phyloP scores from a whole-genome alignment of 2,888 invertebrate genomes.

The Scaptomyza tumidula region DNA sequence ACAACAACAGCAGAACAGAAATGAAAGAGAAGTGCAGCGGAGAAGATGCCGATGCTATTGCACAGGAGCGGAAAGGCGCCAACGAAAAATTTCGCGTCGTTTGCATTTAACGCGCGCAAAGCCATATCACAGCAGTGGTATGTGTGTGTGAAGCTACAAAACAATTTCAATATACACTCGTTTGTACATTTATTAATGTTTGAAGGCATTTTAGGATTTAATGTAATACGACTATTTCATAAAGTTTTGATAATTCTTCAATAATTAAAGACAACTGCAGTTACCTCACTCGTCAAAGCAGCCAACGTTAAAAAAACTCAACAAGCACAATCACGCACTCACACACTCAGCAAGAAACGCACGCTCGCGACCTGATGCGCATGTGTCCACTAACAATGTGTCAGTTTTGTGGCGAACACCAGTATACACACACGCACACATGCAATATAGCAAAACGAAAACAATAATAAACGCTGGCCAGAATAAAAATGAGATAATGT shows the following conservation, averaged over 20 bases:
- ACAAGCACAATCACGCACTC: not conserved
- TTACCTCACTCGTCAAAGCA: constrained; percentile 13
- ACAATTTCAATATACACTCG: constrained; percentile 9
- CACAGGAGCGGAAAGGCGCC: constrained; percentile 44
- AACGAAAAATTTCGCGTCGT: constrained; percentile 72
- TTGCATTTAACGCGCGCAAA: constrained; percentile 58
- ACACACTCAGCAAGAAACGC: constrained; percentile 5
- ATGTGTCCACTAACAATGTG: constrained; percentile 47
- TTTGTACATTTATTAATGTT: not conserved
- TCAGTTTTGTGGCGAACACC: constrained; percentile 6
- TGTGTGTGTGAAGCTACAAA: constrained; percentile 41
- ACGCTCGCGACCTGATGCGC: constrained; percentile 39
- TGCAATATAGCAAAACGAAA: constrained; percentile 28
- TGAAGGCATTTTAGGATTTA: not conserved
- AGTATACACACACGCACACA: constrained; percentile 36
- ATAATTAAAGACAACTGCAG: not conserved
- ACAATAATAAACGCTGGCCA: constrained; percentile 44
- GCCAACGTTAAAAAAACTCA: constrained; percentile 14
- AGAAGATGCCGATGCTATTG: not conserved
- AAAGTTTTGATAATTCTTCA: not conserved
- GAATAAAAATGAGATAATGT: constrained; percentile 23
- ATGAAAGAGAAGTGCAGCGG: constrained; percentile 1
- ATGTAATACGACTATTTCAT: not conserved
- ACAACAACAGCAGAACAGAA: constrained; percentile 44
- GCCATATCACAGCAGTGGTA: constrained; percentile 17